Evolutionary conservation across 1,140 invertebrate genomes (phyloP), one percentile per base, ranked within the genome.

Genomic region (Drosophila prosaltans): DNA sequence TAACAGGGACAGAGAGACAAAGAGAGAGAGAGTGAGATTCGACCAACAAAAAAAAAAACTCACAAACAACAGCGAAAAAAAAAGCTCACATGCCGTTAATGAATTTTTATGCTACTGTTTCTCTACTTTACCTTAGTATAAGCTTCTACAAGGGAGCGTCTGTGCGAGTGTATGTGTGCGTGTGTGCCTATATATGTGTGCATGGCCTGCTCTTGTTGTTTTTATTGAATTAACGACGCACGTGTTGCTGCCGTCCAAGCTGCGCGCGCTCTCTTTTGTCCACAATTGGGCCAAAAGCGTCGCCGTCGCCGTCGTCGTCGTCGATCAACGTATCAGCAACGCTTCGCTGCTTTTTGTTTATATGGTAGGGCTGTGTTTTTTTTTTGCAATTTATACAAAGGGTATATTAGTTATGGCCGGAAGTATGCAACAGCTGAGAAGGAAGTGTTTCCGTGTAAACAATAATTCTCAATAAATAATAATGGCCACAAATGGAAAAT

Each of bases 211-310:
- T 82, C 79, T 68, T 71, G 67, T 72, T 85, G 64, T 80, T 82
- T 69, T 79, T 86, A 82, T 85, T 86, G 72, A 85, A 82, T 85
- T 86, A 79, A 82, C 82, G 78, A 68, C 83, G 83, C 82, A 85
- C 82, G 82, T 85, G 82, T 85, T 85, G 79, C 82, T 65, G 73
- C 59, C 59, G 75, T 9, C 68, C 69, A 67, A 86, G 76, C 69
- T 80, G 63, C 69, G 51, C 54, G 68, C 62, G 74, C 64, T 70
- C 68, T 41, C 54, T 16, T 67, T 41, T 69, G 21, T 39, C 55
- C 65, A 26, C 41, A 58, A 69, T 78, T 63, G 64, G 30, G 66
- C 43, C 74, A 54, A 36, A 6, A 43, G 68, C 74, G 11, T 54
- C 39, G 54, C 55, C 74, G 11, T 54, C 39, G 54, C 55, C 21